Evolutionary conservation across 2,888 invertebrate genomes (phyloP).

Genomic region (Phasia obesa): DNA sequence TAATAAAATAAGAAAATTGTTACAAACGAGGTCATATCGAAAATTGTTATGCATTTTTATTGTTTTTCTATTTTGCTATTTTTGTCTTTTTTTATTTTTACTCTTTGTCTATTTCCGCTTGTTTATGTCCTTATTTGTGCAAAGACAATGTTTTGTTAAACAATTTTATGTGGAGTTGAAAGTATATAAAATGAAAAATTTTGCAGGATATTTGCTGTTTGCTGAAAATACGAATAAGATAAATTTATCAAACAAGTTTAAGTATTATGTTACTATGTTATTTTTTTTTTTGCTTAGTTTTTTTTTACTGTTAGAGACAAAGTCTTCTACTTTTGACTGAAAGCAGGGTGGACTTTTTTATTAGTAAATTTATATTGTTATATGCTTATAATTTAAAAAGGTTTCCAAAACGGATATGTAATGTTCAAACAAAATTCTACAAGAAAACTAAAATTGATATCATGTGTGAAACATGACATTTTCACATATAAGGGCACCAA

Average conservation of each 20-base stretch:
- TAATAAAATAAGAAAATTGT: constrained; percentile 29
- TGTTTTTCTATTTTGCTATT: constrained; percentile 5
- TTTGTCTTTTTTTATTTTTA: constrained; percentile 9
- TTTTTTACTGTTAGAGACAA: background rate
- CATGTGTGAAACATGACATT: too few species aligned
- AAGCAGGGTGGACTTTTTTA: too few species aligned
- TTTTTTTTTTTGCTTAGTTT: background rate
- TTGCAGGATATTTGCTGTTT: constrained; percentile 55
- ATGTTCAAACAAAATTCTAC: too few species aligned
- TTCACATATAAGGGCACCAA: too few species aligned
- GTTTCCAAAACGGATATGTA: too few species aligned
- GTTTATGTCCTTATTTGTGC: constrained; percentile 58
- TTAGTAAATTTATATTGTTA: too few species aligned
- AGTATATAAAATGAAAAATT: constrained; percentile 32
- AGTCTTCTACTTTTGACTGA: too few species aligned
- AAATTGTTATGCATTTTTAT: constrained; percentile 51
- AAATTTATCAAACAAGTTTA: constrained; percentile 45
- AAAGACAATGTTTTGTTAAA: constrained; percentile 61
- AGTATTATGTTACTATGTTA: background rate
- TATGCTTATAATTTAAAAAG: too few species aligned
- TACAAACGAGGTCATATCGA: constrained; percentile 64
- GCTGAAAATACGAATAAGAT: constrained; percentile 50
- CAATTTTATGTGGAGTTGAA: constrained; percentile 40
- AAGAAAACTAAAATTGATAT: too few species aligned
- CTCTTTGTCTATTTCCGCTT: constrained; percentile 61